Base-by-base conservation (phyloP, 2,113 vertebrate species). In the Semnopithecus entellus region DNA sequence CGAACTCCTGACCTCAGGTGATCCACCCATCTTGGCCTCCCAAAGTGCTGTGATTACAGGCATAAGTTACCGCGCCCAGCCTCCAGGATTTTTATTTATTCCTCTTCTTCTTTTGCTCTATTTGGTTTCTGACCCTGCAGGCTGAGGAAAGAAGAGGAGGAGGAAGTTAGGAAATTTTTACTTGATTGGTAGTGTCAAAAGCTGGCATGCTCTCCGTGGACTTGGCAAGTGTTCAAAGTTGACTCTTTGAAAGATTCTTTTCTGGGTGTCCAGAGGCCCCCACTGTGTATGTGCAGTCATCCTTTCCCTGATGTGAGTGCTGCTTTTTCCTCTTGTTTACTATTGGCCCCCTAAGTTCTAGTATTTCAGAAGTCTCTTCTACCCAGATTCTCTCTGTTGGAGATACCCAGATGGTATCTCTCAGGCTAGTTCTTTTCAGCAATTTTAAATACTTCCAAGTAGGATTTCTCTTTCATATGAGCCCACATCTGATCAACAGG, bases 171-270 rank as follows among this genome's bases (percentile, higher is more conserved):
- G 59, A 50, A 81, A 73, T 16, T 5, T 45, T 82, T 61, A 12
- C 59, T 57, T 85, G 82, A 12, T 64, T 68, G 3, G 6, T 55
- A 9, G 5, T 55, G 45, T 48, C 57, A 81, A 13, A 55, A 52
- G 5, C 12, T 75, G 16, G 64, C 25, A 32, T 32, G 35, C 3
- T 7, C 0, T n/a, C 35, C n/a, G 45, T 9, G 43, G 25, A 0
- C 20, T 70, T 66, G 68, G 16, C 35, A 14, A 32, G 14, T 38
- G 3, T 57, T 32, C 66, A 11, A 55, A 27, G 59, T 10, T 25
- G 32, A 85, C 38, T 90, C 6, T 50, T 89, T 22, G 55, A 55
- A 78, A 61, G 75, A 7, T 35, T 25, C 23, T 23, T 10, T 18
- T 45, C 7, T 27, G 27, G 38, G 8, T 57, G 40, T 18, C 55